Evolutionary conservation across 2,888 invertebrate species (phyloP), one percentile per base, ranked within the genome.

Genomic region (Pterostichus madidus): DNA sequence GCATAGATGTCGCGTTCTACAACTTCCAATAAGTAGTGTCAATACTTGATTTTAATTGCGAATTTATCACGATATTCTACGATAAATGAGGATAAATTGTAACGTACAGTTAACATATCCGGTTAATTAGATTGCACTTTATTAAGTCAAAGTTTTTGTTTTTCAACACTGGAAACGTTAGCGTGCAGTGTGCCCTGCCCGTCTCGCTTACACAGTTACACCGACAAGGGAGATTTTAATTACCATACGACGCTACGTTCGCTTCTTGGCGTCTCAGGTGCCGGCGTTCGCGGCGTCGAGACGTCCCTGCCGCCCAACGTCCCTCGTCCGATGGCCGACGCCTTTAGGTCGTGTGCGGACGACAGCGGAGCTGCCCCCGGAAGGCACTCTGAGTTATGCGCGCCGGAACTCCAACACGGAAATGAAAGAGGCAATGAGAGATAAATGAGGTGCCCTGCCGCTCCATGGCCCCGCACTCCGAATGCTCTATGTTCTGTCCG

Each of bases 341-440:
- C 68, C 68, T 68, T 68, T 68, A 68, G 68, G 68, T 68, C 56
- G 73, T 73, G 81, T 73, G 81, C 81, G 73, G 73, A 75, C 81
- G 73, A 81, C 81, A 81, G 81, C 73, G 13, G 31, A 56, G 56
- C 81, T 56, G 73, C 76, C 71, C 82, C 86, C 87, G 86, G 87
- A 85, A 86, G 85, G 86, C 86, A 86, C 85, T 86, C 86, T 87
- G 86, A 87, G 87, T 87, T 87, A 87, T 87, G 87, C 87, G 85
- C 85, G 84, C 85, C 86, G 87, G 84, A 86, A 86, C 86, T 86
- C 85, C 85, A 85, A 86, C 87, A 87, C 82, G 87, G 87, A 87
- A 87, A 87, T 87, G 87, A 87, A 87, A 87, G 87, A 87, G 87
- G 87, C 87, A 86, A 86, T 87, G 87, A 86, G 87, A 87, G 87